A percentile compares a stretch with the other conserved stretches of the same genome.
phyloP scores from a whole-genome alignment of 2,797 vertebrate genomes.

The Karalla daura region DNA sequence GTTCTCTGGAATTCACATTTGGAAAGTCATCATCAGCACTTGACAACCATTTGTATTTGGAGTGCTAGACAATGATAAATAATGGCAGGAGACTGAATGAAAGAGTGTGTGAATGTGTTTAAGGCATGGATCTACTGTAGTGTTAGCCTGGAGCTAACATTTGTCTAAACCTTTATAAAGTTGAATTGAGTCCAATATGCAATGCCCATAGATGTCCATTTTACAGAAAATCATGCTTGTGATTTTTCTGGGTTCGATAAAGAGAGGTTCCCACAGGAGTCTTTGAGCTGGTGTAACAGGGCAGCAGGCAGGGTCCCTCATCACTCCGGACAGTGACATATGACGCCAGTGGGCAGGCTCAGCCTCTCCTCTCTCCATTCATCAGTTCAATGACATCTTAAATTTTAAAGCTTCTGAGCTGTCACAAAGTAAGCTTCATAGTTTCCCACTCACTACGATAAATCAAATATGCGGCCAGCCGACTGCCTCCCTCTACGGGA shows the following conservation, averaged over 20 bases:
- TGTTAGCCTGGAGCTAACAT: slow-evolving; percentile 26
- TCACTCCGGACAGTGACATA: slow-evolving; percentile 82
- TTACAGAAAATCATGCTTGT: slow-evolving; percentile 27
- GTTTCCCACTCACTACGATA: slow-evolving; percentile 77
- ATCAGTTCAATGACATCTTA: slow-evolving; percentile 82
- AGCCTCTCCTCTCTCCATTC: slow-evolving; percentile 75
- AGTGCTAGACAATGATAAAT: slow-evolving; percentile 14
- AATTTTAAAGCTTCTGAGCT: slow-evolving; percentile 80
- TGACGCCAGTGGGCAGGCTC: slow-evolving; percentile 63
- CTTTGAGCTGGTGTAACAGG: slow-evolving; percentile 18
- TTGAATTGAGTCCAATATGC: slow-evolving; percentile 12
- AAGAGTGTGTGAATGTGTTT: slow-evolving; percentile 8
- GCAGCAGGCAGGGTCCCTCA: slow-evolving; percentile 65
- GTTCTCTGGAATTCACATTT: neutral
- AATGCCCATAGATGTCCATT: neutral
- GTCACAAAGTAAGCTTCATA: slow-evolving; percentile 81
- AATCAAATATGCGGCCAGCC: slow-evolving; percentile 69
- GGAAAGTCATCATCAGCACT: slow-evolving; percentile 1
- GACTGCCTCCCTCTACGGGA: slow-evolving; percentile 36
- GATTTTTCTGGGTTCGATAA: slow-evolving; percentile 11
- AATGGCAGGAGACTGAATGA: slow-evolving; percentile 13
- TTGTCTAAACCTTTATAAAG: slow-evolving; percentile 31
- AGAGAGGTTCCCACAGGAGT: slow-evolving; percentile 20
- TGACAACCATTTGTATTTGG: slow-evolving; percentile 16
- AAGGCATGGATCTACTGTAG: neutral